phyloP scores from a whole-genome alignment of 2,113 vertebrate genomes.

The Otocyon megalotis region DNA sequence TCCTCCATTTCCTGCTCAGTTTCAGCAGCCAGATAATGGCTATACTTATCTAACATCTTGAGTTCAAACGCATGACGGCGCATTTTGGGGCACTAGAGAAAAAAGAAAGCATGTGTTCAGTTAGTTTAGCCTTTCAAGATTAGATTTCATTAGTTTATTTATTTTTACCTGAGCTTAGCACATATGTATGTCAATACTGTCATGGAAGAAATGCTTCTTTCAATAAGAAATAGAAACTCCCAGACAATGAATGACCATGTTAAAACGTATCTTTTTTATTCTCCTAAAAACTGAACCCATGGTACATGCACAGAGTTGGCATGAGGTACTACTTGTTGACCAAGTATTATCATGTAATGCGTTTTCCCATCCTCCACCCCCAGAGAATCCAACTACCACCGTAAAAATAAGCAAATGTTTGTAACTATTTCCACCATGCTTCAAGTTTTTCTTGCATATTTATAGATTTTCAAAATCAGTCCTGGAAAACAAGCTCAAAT shows the following conservation, averaged over 20 bases:
- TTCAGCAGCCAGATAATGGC: slow-evolving; percentile 97
- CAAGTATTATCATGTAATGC: background rate
- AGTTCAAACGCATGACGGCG: slow-evolving; percentile 96
- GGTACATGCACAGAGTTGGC: background rate
- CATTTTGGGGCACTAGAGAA: slow-evolving; percentile 94
- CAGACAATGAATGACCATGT: background rate
- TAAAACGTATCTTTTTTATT: background rate
- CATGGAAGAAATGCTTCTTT: slow-evolving; percentile 57
- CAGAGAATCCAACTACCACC: slow-evolving; percentile 10
- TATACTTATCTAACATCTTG: slow-evolving; percentile 97
- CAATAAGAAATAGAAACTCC: background rate
- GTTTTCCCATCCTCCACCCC: slow-evolving; percentile 34
- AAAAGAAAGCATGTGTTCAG: background rate
- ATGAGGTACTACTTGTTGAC: background rate
- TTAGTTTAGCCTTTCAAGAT: slow-evolving; percentile 54
- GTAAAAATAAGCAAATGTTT: background rate
- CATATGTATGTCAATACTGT: background rate
- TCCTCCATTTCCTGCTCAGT: slow-evolving; percentile 98
- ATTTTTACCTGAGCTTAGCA: slow-evolving; percentile 42
- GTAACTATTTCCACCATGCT: background rate
- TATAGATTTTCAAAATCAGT: slow-evolving; percentile 61
- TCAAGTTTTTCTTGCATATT: slow-evolving; percentile 54
- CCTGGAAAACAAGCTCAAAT: slow-evolving; percentile 11
- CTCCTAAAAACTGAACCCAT: background rate
- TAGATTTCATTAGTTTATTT: slow-evolving; percentile 48